Base-by-base conservation (phyloP, 2,888 invertebrate species). In the Stegophylla sp. region DNA sequence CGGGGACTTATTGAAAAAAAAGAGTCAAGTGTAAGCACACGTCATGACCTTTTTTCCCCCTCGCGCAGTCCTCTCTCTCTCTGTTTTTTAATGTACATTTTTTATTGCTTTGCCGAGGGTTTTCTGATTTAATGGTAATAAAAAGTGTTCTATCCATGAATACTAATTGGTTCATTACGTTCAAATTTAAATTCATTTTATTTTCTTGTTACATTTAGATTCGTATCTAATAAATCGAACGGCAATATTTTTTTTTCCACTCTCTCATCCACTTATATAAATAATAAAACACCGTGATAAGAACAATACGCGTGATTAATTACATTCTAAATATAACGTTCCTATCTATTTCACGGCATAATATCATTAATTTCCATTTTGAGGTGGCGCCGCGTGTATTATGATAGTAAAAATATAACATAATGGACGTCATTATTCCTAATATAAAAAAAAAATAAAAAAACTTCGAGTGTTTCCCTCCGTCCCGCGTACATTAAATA, bases 101-200 rank as follows among this genome's bases (percentile, higher is more conserved):
- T 77, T 71, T 79, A 79, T 71, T 63, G 61, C 79, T 59, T 15
- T 23, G 61, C 79, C 48, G 71, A 45, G 63, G 26, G 43, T 79
- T 71, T 71, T 79, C 79, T 71, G 79, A 79, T 79, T 79, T 79
- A 77, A 77, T 59, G 69, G 79, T 61, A 71, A 71, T 79, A 79
- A 79, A 71, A 71, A 61, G 51, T 71, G 79, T 79, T 79, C 79
- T 61, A 63, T 71, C 61, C 71, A 61, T 67, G 79, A 79, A 79
- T 79, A 71, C 79, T 79, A 79, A 79, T 79, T 61, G 69, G 79
- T 79, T 79, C 79, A 71, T 79, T 79, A 79, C 71, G 34, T 45
- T 43, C 34, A 43, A 51, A 71, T 61, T 77, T 77, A 51, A 77
- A 77, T 69, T 77, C 59, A 67, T 77, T 77, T 77, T 67, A 67